Conservation (phyloP, 2,113 vertebrate species). For the Tupaia tana region DNA sequence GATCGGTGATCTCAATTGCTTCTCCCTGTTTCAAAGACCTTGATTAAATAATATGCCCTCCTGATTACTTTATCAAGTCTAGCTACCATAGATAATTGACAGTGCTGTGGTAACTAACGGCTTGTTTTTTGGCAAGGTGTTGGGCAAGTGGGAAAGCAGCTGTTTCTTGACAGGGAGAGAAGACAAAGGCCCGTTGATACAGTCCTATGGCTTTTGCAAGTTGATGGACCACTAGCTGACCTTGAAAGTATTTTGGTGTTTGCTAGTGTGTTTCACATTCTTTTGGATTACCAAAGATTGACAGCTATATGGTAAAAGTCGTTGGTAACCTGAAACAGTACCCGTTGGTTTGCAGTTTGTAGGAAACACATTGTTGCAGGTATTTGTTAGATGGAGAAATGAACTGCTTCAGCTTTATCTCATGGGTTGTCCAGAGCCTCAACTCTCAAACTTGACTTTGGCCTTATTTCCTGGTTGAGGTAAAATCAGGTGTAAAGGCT, state of each 20-base stretch:
- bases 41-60: slow-evolving; percentile 78
- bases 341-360: not conserved
- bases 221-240: slow-evolving; percentile 60
- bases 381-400: not conserved
- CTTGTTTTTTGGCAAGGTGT: slow-evolving; percentile 68
- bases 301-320: not conserved
- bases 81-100: slow-evolving; percentile 78
- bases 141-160: slow-evolving; percentile 72
- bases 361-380: not conserved
- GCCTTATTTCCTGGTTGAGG: not conserved
- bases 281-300: slow-evolving; percentile 58
- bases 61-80: slow-evolving; percentile 78
- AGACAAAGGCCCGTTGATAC: slow-evolving; percentile 67
- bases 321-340: not conserved
- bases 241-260: slow-evolving; percentile 66
- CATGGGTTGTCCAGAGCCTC: not conserved
- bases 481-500: not conserved
- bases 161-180: slow-evolving; percentile 71
- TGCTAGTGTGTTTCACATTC: not conserved
- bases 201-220: slow-evolving; percentile 59
- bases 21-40: slow-evolving; percentile 68
- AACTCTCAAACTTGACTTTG: not conserved
- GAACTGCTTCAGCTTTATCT: not conserved
- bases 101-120: slow-evolving; percentile 70
- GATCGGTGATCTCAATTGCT: slow-evolving; percentile 69